These are phyloP conservation scores for Allophyes oxyacanthae DNA, from an alignment of 2,888 invertebrate species.

Conservation along the genomic window DNA sequence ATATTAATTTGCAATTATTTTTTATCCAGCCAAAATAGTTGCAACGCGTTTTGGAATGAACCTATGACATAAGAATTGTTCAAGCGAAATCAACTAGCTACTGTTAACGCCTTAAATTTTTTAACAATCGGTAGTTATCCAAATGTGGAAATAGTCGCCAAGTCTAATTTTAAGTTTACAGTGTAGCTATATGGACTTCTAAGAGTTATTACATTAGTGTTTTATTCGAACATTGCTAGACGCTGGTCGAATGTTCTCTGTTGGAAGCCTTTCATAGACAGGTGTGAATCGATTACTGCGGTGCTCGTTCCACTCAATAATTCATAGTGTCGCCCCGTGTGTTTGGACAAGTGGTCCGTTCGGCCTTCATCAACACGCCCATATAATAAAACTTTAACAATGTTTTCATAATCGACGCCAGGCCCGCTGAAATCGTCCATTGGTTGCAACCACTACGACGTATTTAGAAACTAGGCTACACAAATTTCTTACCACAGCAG, in stretches of 20 bases:
- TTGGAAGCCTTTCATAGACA: conserved; percentile 66
- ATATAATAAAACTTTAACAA: conserved; percentile 87
- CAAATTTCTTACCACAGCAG: conserved; percentile 67
- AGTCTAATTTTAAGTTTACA: not conserved
- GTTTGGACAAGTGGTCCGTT: conserved; percentile 86
- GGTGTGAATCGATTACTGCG: conserved; percentile 87
- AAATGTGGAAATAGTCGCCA: not conserved
- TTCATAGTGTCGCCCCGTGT: conserved; percentile 79
- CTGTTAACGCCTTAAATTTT: too few relatives aligned
- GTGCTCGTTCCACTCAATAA: conserved; percentile 81
- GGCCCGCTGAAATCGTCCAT: conserved; percentile 69
- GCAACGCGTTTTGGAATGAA: too few relatives aligned
- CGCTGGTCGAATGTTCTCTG: conserved; percentile 42
- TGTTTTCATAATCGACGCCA: conserved; percentile 86
- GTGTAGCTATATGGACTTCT: not conserved
- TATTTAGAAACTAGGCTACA: conserved; percentile 81
- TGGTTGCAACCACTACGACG: conserved; percentile 66
- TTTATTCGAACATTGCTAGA: conserved; percentile 8
- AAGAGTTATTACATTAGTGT: not conserved
- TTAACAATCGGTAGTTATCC: too few relatives aligned
- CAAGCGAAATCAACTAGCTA: too few relatives aligned
- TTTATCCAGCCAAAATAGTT: too few relatives aligned
- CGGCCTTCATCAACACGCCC: conserved; percentile 86
- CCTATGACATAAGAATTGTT: too few relatives aligned
- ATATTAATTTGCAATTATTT: too few relatives aligned